Percentiles rank a stretch among this genome's conserved stretches.
Conservation (phyloP, 1,140 invertebrate species). For the Lordiphosa mommai region DNA sequence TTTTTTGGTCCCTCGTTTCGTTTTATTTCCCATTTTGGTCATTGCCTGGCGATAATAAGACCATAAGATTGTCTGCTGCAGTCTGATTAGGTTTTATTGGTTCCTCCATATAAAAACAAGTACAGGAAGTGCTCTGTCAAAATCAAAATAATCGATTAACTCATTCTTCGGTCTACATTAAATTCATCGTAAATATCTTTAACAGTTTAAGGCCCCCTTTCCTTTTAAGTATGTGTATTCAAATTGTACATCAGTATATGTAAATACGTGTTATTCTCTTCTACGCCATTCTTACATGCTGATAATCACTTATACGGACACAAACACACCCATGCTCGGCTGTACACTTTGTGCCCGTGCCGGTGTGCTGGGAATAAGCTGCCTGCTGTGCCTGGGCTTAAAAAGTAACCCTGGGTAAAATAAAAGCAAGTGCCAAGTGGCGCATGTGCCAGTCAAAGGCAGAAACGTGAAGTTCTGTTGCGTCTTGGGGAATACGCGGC, state of each 20-base stretch:
- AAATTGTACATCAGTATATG: constrained; percentile 18
- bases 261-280: constrained; percentile 15
- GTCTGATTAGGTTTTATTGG: constrained; percentile 71
- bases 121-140: constrained; percentile 10
- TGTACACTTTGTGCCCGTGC: constrained; percentile 5
- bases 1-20: background rate
- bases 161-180: too few species aligned
- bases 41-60: constrained; percentile 58
- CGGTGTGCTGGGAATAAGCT: constrained; percentile 61
- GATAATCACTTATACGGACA: constrained; percentile 57
- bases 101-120: constrained; percentile 9
- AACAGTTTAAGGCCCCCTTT: background rate
- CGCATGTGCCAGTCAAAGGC: constrained; percentile 42
- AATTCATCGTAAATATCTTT: too few species aligned
- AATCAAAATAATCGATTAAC: background rate
- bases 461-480: constrained; percentile 52
- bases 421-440: constrained; percentile 62
- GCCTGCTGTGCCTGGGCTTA: constrained; percentile 53
- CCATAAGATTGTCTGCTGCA: constrained; percentile 70
- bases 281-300: constrained; percentile 41
- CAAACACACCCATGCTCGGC: constrained; percentile 8
- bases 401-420: constrained; percentile 71
- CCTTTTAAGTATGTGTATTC: background rate
- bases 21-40: constrained; percentile 26
- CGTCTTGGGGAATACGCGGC: constrained; percentile 64